Conservation (phyloP, 1,140 invertebrate genomes). For the Steinernema khuongi region DNA sequence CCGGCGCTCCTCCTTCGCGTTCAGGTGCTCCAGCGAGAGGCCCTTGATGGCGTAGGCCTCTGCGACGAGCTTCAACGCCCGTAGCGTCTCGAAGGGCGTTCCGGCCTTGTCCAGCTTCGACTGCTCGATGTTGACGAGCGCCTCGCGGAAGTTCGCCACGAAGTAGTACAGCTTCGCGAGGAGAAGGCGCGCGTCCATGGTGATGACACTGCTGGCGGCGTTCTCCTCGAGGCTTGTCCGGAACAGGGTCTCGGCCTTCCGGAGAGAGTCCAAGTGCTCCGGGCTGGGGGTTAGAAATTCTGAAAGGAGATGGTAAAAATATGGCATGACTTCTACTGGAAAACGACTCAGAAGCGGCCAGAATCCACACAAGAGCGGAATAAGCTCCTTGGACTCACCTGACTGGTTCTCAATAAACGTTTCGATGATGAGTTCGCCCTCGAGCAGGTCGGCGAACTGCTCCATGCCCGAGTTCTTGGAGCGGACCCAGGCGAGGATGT, state of each 20-base stretch:
- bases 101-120: constrained; percentile 26
- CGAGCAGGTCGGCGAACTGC: constrained; percentile 24
- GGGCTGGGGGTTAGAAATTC: constrained; percentile 12
- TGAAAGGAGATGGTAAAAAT: constrained; percentile 13
- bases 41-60: constrained; percentile 40
- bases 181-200: constrained; percentile 21
- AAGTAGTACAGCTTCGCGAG: constrained; percentile 24
- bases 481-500: constrained; percentile 24
- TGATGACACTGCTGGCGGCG: constrained; percentile 6
- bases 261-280: neutral
- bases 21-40: constrained; percentile 3
- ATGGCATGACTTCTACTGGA: constrained; percentile 5
- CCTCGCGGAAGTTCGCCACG: constrained; percentile 20
- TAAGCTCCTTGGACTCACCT: neutral
- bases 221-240: constrained; percentile 12
- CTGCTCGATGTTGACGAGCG: constrained; percentile 27
- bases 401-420: constrained; percentile 28
- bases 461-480: constrained; percentile 33
- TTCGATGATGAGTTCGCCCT: constrained; percentile 31
- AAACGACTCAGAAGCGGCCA: too few species aligned
- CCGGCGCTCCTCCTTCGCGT: neutral
- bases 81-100: constrained; percentile 30
- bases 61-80: constrained; percentile 31
- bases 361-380: too few species aligned
- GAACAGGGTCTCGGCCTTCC: constrained; percentile 1